phyloP scores from a whole-genome alignment of 2,888 invertebrate species.

The Synergus japonicus region DNA sequence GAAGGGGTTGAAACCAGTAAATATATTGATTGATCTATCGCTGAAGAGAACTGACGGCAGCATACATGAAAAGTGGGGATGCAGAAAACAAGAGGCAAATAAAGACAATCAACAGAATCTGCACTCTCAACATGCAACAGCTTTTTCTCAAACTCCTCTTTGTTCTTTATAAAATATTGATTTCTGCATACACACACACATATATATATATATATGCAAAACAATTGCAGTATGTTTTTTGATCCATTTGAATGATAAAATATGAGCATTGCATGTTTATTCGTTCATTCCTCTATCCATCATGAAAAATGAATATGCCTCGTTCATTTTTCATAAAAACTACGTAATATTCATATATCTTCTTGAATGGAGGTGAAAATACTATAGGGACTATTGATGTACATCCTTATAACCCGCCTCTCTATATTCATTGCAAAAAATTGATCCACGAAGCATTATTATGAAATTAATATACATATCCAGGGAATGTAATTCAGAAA shows the following conservation, averaged over 20 bases:
- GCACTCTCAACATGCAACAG: neutral
- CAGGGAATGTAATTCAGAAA: conserved; percentile 44
- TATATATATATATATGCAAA: neutral
- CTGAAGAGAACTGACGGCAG: conserved; percentile 52
- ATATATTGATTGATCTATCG: conserved; percentile 74
- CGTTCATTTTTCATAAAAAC: neutral
- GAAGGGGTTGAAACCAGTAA: conserved; percentile 46
- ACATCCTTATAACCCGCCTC: conserved; percentile 14
- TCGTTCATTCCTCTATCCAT: neutral
- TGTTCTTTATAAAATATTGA: neutral
- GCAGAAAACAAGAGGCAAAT: neutral
- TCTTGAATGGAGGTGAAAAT: conserved; percentile 5
- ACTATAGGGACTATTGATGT: neutral
- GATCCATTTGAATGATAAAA: conserved; percentile 1
- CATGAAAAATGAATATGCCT: neutral
- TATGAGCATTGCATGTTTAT: neutral
- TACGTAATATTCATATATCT: neutral
- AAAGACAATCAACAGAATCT: neutral
- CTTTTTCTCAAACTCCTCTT: neutral
- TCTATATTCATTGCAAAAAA: neutral
- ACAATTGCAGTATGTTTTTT: neutral
- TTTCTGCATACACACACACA: too few relatives aligned
- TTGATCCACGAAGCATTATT: conserved; percentile 23
- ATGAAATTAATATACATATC: conserved; percentile 14
- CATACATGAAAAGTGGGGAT: conserved; percentile 13